A percentile compares a stretch with the other conserved stretches of the same genome.
Conservation (phyloP, 23 tunicate genomes). For the Aplidium turbinatum region DNA sequence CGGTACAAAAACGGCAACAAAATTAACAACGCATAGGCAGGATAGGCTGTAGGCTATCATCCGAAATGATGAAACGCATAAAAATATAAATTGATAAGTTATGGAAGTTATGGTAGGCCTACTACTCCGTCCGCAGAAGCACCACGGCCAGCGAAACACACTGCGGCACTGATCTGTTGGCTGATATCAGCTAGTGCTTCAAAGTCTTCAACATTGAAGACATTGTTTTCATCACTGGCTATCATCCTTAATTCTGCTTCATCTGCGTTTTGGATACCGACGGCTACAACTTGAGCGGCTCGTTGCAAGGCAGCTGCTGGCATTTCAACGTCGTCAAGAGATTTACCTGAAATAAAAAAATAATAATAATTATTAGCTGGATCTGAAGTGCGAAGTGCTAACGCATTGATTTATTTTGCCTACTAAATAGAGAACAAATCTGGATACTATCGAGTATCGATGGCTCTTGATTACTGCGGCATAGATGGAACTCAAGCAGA, state of each 20-base stretch:
- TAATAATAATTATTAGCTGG: not conserved
- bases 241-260: slow-evolving; percentile 47
- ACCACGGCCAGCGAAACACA: slow-evolving; percentile 71
- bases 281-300: slow-evolving; percentile 55
- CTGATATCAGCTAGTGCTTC: slow-evolving; percentile 28
- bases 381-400: not conserved
- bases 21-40: too few species aligned
- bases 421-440: too few species aligned
- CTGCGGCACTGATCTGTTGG: slow-evolving; percentile 50
- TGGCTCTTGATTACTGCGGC: too few species aligned
- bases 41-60: too few species aligned
- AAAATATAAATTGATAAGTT: too few species aligned
- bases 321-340: slow-evolving; percentile 50
- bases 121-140: too few species aligned
- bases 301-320: slow-evolving; percentile 40
- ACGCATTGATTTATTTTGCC: not conserved
- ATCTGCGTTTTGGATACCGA: slow-evolving; percentile 60
- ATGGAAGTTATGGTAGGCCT: too few species aligned
- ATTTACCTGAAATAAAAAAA: slow-evolving; percentile 47
- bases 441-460: too few species aligned
- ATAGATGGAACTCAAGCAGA: too few species aligned
- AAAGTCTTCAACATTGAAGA: slow-evolving; percentile 59
- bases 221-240: slow-evolving; percentile 53
- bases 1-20: too few species aligned
- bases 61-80: too few species aligned